Evolutionary conservation across 2,888 invertebrate genomes (phyloP).

Genomic region (Morinoia aosen): DNA sequence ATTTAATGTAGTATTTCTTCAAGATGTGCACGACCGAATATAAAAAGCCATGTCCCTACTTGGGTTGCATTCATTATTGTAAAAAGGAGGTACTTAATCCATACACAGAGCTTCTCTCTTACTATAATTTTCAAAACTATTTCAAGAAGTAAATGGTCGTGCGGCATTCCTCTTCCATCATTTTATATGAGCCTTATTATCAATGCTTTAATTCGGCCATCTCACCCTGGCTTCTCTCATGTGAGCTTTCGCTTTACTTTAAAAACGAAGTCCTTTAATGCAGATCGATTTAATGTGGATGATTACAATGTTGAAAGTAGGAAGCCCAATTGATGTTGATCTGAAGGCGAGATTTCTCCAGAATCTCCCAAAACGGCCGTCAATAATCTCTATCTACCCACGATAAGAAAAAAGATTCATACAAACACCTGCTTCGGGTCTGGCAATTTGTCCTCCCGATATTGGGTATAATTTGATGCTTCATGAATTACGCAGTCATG

Average conservation of each 20-base stretch:
- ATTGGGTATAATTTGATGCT: slow-evolving; percentile 41
- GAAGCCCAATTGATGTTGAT: slow-evolving; percentile 25
- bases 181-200: slow-evolving; percentile 47
- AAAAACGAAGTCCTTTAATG: slow-evolving; percentile 49
- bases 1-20: slow-evolving; percentile 54
- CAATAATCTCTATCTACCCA: slow-evolving; percentile 13
- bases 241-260: slow-evolving; percentile 25
- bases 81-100: slow-evolving; percentile 34
- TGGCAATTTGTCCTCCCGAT: neutral
- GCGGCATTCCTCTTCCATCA: slow-evolving; percentile 47
- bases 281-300: slow-evolving; percentile 47
- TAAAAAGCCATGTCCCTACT: slow-evolving; percentile 49
- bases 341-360: slow-evolving; percentile 13
- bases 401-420: neutral
- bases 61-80: slow-evolving; percentile 50
- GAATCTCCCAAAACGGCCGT: neutral
- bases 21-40: slow-evolving; percentile 49
- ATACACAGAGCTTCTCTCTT: slow-evolving; percentile 31
- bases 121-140: slow-evolving; percentile 52
- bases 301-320: slow-evolving; percentile 46
- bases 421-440: neutral
- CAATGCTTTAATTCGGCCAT: slow-evolving; percentile 40
- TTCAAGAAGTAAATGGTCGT: slow-evolving; percentile 52
- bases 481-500: neutral
- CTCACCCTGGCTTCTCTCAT: neutral